Evolutionary conservation across 2,888 invertebrate genomes (phyloP).

Genomic region (Macrophya alboannulata): DNA sequence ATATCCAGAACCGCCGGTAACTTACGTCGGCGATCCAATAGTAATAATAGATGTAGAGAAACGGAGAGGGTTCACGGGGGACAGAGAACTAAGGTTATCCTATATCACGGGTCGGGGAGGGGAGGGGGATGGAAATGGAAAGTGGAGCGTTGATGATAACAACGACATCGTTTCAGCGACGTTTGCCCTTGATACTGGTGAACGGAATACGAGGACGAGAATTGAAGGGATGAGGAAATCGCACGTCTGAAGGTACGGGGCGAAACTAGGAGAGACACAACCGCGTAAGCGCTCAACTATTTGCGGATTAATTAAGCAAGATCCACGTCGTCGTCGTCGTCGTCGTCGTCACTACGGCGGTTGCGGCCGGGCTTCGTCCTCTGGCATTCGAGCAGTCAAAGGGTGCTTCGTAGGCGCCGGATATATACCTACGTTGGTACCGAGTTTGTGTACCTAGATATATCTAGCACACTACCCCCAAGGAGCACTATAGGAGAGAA

Average conservation of each 20-base stretch:
- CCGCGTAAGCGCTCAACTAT: conserved; percentile 50
- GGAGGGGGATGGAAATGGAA: conserved; percentile 29
- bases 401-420: not conserved
- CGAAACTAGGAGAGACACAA: not conserved
- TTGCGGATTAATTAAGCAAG: conserved; percentile 58
- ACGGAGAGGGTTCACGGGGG: not conserved
- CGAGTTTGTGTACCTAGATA: conserved; percentile 23
- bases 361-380: conserved; percentile 35
- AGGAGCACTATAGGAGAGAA: not conserved
- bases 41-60: conserved; percentile 69
- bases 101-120: not conserved
- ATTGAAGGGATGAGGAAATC: conserved; percentile 41
- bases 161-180: conserved; percentile 45
- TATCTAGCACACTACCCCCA: not conserved
- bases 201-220: conserved; percentile 49
- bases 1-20: conserved; percentile 65
- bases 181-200: conserved; percentile 30
- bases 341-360: not conserved
- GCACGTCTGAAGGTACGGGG: conserved; percentile 8
- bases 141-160: conserved; percentile 53
- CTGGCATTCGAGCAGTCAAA: conserved; percentile 50
- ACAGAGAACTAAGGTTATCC: not conserved
- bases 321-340: conserved; percentile 26
- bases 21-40: conserved; percentile 68
- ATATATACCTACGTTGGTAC: not conserved